These are phyloP conservation scores for Eurystomus gularis DNA, from an alignment of 2,113 vertebrate genomes.

Conservation along the genomic window DNA sequence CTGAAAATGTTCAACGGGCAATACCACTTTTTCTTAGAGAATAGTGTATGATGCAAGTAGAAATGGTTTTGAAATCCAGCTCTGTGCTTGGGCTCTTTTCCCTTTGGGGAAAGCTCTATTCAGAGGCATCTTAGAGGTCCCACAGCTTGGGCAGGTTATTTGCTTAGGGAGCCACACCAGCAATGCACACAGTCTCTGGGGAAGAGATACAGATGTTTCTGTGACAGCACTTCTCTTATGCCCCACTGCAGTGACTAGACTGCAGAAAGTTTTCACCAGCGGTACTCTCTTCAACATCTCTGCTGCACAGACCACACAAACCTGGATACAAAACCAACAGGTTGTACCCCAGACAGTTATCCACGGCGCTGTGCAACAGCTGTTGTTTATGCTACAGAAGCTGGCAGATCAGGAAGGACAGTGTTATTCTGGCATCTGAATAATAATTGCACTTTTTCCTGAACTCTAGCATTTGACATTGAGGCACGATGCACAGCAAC, in stretches of 20 bases:
- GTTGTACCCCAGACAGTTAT: not conserved
- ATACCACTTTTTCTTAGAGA: not conserved
- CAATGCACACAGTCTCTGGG: not conserved
- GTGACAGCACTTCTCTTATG: not conserved
- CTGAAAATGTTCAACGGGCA: not conserved
- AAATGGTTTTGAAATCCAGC: not conserved
- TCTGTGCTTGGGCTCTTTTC: not conserved
- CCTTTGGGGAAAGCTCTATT: not conserved
- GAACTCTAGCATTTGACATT: not conserved
- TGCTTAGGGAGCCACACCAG: rapidly evolving
- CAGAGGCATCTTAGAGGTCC: not conserved
- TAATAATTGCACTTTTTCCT: not conserved
- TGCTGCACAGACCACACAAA: not conserved
- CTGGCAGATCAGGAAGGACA: not conserved
- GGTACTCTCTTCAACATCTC: not conserved
- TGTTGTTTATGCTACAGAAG: not conserved
- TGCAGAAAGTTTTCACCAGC: not conserved
- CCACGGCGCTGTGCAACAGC: not conserved
- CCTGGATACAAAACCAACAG: no score
- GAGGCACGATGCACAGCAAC: not conserved
- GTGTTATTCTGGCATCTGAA: not conserved
- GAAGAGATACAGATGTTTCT: not conserved
- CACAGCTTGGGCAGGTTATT: not conserved
- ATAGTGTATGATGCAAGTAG: rapidly evolving
- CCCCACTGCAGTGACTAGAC: not conserved